These are phyloP conservation scores for Pseudococcus viburni DNA, from an alignment of 2,888 invertebrate species.

Conservation along the genomic window DNA sequence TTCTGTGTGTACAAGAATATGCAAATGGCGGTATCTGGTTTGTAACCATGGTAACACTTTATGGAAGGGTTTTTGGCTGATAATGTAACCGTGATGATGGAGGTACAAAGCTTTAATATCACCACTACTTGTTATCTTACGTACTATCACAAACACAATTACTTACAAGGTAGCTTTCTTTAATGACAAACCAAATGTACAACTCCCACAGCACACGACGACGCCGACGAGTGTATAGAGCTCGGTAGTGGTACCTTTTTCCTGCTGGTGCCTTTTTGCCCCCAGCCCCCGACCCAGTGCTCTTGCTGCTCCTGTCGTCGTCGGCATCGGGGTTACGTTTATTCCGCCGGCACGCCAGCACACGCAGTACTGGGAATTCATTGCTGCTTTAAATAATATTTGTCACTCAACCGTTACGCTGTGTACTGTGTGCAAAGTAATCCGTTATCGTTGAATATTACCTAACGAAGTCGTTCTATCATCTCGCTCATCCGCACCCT, in stretches of 20 bases:
- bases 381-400: constrained; percentile 49
- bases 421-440: constrained; percentile 36
- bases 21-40: constrained; percentile 66
- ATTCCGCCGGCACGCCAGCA: constrained; percentile 8
- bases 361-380: constrained; percentile 41
- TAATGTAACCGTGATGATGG: constrained; percentile 66
- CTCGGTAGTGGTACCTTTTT: not conserved
- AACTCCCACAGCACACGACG: constrained; percentile 59
- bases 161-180: constrained; percentile 66
- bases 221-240: not conserved
- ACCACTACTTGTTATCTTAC: constrained; percentile 56
- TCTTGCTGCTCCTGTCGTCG: constrained; percentile 8
- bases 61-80: constrained; percentile 64
- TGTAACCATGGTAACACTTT: constrained; percentile 63
- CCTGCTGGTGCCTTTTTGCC: not conserved
- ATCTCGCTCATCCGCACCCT: not conserved
- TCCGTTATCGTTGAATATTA: constrained; percentile 57
- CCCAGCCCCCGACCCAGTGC: not conserved
- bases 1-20: constrained; percentile 58
- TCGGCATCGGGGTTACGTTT: constrained; percentile 21
- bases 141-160: constrained; percentile 56
- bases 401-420: constrained; percentile 55
- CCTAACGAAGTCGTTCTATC: constrained; percentile 45
- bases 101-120: constrained; percentile 66
- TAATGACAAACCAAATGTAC: constrained; percentile 66